Percentiles rank a stretch among this genome's conserved stretches.
These are phyloP conservation scores for Mobula hypostoma DNA, from an alignment of 2,113 vertebrate genomes.

Conservation along the genomic window DNA sequence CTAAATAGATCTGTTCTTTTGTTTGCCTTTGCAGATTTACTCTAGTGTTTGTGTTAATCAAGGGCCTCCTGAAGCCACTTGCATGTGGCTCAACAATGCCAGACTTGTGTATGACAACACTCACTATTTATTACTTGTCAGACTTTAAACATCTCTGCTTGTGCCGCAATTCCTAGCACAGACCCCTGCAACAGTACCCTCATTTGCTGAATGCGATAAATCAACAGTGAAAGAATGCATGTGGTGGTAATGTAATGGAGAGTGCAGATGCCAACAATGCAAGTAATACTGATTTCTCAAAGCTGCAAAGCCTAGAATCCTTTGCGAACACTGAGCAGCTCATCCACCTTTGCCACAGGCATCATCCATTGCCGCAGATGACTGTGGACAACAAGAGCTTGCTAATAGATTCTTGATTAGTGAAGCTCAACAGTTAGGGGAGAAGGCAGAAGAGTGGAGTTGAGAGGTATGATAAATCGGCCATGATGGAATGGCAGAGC, in stretches of 20 bases:
- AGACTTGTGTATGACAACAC: slow-evolving; percentile 55
- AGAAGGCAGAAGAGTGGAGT: no score
- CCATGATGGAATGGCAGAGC: no score
- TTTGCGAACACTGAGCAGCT: slow-evolving; percentile 12
- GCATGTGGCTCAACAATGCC: slow-evolving; percentile 56
- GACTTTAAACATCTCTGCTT: slow-evolving; percentile 39
- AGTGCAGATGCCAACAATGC: neutral
- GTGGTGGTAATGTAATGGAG: neutral
- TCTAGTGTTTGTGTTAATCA: slow-evolving; percentile 59
- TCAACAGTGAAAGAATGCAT: slow-evolving; percentile 18
- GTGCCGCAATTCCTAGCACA: slow-evolving; percentile 39
- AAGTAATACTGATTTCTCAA: slow-evolving; percentile 26
- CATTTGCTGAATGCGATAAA: neutral
- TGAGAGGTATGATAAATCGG: no score
- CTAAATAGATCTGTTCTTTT: slow-evolving; percentile 53
- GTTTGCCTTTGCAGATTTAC: slow-evolving; percentile 55
- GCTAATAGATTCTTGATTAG: no score
- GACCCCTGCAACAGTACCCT: neutral
- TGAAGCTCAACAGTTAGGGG: no score
- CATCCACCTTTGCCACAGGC: neutral
- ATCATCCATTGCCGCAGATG: no score
- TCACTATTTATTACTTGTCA: slow-evolving; percentile 60
- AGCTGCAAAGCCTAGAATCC: neutral
- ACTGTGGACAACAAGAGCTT: no score
- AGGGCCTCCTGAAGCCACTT: slow-evolving; percentile 57